A percentile compares a stretch with the other conserved stretches of the same genome.
Evolutionary conservation across 2,113 vertebrate genomes (phyloP).

Genomic region (Oryzias woworae): DNA sequence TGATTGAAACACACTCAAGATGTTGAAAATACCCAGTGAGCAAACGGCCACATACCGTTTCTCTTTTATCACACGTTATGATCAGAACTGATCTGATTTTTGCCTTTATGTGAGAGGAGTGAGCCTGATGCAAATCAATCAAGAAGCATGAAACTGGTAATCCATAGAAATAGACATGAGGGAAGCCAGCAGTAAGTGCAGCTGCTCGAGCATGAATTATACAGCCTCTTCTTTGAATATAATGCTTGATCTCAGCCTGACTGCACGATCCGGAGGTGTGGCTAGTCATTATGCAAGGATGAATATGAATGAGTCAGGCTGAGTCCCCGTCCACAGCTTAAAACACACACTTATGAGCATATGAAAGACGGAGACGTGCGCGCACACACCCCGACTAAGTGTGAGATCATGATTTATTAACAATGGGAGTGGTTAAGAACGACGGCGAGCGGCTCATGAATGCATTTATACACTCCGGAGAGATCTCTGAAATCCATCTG

Average conservation of each 20-base stretch:
- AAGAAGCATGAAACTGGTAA: constrained; percentile 19
- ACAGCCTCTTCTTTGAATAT: constrained; percentile 59
- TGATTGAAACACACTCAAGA: background rate
- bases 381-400: constrained; percentile 38
- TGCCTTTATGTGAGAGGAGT: background rate
- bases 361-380: constrained; percentile 57
- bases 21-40: constrained; percentile 7
- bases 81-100: constrained; percentile 6
- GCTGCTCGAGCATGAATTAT: constrained; percentile 58
- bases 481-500: constrained; percentile 48
- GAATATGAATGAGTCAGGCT: constrained; percentile 72
- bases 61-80: constrained; percentile 22
- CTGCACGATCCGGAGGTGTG: constrained; percentile 57
- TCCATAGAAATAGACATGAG: constrained; percentile 20
- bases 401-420: constrained; percentile 75
- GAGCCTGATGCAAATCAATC: constrained; percentile 17
- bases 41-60: constrained; percentile 26
- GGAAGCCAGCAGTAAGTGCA: constrained; percentile 31
- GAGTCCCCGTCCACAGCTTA: constrained; percentile 42
- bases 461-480: constrained; percentile 68
- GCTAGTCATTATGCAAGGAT: constrained; percentile 63
- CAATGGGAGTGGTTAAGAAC: constrained; percentile 67
- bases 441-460: constrained; percentile 57
- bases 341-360: constrained; percentile 64
- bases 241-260: constrained; percentile 69